Percentiles rank a stretch among this genome's conserved stretches.
These are phyloP conservation scores for Tenthredo distinguenda DNA, from an alignment of 2,888 invertebrate genomes.

Conservation along the genomic window DNA sequence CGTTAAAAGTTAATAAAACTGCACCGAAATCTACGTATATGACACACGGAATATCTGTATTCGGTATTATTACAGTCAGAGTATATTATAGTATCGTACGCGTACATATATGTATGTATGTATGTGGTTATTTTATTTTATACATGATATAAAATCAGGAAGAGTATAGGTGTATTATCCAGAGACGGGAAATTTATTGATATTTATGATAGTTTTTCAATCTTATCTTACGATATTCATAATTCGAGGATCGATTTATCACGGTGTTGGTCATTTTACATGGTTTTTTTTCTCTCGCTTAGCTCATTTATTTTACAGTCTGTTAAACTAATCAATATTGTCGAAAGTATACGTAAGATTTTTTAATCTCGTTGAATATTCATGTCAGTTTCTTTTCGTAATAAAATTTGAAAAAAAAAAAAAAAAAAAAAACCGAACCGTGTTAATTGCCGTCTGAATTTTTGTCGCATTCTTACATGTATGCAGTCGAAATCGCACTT, in stretches of 20 bases:
- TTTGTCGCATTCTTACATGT: neutral
- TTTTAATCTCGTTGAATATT: neutral
- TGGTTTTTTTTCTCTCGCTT: neutral
- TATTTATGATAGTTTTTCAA: neutral
- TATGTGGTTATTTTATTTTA: neutral
- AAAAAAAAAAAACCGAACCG: neutral
- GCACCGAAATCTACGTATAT: neutral
- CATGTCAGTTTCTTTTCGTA: neutral
- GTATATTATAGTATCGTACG: neutral
- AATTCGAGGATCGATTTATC: no score
- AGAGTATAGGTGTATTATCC: neutral
- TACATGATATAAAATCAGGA: neutral
- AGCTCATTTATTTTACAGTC: neutral
- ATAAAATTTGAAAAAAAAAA: neutral
- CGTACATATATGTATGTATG: no score
- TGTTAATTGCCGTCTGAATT: neutral
- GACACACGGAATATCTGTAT: neutral
- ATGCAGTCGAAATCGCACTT: neutral
- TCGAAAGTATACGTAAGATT: neutral
- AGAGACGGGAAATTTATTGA: slow-evolving; percentile 2
- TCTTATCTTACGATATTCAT: no score
- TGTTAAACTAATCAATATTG: neutral
- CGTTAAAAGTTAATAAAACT: neutral
- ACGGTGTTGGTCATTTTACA: neutral
- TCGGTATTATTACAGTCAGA: neutral